phyloP scores from a whole-genome alignment of 2,113 vertebrate genomes.

The Gopherus flavomarginatus region DNA sequence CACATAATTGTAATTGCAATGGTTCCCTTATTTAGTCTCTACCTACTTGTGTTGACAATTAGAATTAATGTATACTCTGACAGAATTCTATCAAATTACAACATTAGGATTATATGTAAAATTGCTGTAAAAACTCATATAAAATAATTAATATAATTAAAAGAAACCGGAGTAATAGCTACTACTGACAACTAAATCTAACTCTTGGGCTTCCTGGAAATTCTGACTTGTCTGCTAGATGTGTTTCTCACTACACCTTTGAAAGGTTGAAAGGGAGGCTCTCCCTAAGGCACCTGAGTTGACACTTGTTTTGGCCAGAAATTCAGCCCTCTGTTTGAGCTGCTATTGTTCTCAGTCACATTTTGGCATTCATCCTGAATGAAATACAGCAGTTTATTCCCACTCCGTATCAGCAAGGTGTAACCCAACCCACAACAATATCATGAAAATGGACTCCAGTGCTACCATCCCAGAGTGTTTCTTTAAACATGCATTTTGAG shows the following conservation, averaged over 20 bases:
- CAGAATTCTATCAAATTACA: slow-evolving; percentile 56
- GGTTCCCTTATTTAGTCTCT: neutral
- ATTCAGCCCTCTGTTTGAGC: too few relatives aligned
- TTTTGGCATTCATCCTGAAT: too few relatives aligned
- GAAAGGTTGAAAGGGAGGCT: too few relatives aligned
- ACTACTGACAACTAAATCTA: slow-evolving; percentile 62
- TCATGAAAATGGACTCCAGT: too few relatives aligned
- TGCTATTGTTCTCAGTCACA: too few relatives aligned
- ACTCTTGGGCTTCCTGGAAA: slow-evolving; percentile 67
- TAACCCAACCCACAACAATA: too few relatives aligned
- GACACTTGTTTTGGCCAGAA: too few relatives aligned
- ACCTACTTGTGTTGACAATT: neutral
- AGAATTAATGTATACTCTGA: slow-evolving; percentile 35
- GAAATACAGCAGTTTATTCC: too few relatives aligned
- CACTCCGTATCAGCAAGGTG: too few relatives aligned
- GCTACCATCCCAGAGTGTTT: too few relatives aligned
- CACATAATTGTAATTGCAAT: neutral
- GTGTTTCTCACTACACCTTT: slow-evolving; percentile 3
- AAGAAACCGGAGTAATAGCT: slow-evolving; percentile 74
- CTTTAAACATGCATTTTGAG: too few relatives aligned
- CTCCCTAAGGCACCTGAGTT: too few relatives aligned
- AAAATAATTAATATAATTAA: slow-evolving; percentile 72
- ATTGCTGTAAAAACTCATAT: slow-evolving; percentile 60
- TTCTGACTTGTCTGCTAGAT: slow-evolving; percentile 34
- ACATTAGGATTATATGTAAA: slow-evolving; percentile 59